Percentiles rank a stretch among this genome's conserved stretches.
Conservation (phyloP, 2,888 invertebrate genomes). For the Halictus ligatus region DNA sequence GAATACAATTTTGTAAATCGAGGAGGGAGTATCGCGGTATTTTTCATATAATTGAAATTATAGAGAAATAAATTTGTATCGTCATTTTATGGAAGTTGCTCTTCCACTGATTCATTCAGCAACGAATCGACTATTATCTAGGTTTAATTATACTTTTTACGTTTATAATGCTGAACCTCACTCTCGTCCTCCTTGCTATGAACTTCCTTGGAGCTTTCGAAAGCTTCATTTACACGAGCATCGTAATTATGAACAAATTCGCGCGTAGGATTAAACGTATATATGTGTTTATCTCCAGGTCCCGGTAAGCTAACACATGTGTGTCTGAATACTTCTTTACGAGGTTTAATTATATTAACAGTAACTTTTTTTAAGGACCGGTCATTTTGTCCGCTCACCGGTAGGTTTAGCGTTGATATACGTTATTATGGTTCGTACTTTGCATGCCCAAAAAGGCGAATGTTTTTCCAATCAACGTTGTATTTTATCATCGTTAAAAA, state of each 20-base stretch:
- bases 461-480: background rate
- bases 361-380: no score
- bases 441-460: background rate
- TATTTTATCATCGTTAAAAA: background rate
- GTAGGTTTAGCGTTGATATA: no score
- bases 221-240: slow-evolving; percentile 90
- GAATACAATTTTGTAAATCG: no score
- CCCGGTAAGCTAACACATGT: slow-evolving; percentile 93
- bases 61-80: no score
- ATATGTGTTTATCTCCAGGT: slow-evolving; percentile 91
- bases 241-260: slow-evolving; percentile 92
- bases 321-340: no score
- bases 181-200: slow-evolving; percentile 90
- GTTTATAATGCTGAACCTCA: slow-evolving; percentile 88
- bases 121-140: no score
- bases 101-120: no score
- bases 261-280: slow-evolving; percentile 96
- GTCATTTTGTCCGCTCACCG: no score
- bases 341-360: no score
- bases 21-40: no score
- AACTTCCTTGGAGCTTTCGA: slow-evolving; percentile 89
- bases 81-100: no score
- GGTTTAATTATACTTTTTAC: slow-evolving; percentile 88
- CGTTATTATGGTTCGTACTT: background rate
- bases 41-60: no score